phyloP scores from a whole-genome alignment of 2,888 invertebrate species.

The Ryuthela nishihirai region DNA sequence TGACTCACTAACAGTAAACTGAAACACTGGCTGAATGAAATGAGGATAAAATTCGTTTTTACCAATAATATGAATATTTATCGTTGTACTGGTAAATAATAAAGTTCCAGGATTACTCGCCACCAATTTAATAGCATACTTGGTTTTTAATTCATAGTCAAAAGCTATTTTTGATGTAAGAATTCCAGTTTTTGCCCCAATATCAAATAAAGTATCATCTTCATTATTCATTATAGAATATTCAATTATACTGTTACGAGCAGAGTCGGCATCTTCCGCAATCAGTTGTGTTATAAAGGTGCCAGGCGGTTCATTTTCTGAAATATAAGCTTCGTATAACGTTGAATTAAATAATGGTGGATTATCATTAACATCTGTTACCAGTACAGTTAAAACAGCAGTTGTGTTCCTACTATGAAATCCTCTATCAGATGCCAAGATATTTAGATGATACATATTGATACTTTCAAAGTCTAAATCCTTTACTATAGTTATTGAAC shows the following conservation, averaged over 20 bases:
- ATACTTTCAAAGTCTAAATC: slow-evolving; percentile 81
- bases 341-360: slow-evolving; percentile 78
- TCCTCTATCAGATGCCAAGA: slow-evolving; percentile 81
- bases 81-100: slow-evolving; percentile 66
- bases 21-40: slow-evolving; percentile 83
- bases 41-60: slow-evolving; percentile 85
- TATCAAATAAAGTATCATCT: slow-evolving; percentile 67
- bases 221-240: slow-evolving; percentile 72
- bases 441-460: slow-evolving; percentile 77
- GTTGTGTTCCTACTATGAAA: slow-evolving; percentile 72
- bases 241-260: slow-evolving; percentile 77
- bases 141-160: slow-evolving; percentile 78
- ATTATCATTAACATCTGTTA: slow-evolving; percentile 92
- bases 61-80: slow-evolving; percentile 72
- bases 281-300: slow-evolving; percentile 69
- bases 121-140: slow-evolving; percentile 69
- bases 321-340: slow-evolving; percentile 69
- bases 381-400: slow-evolving; percentile 75
- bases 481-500: slow-evolving; percentile 73
- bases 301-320: slow-evolving; percentile 75
- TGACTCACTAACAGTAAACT: slow-evolving; percentile 89
- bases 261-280: slow-evolving; percentile 81
- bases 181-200: slow-evolving; percentile 71
- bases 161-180: slow-evolving; percentile 72
- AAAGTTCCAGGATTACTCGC: slow-evolving; percentile 82